phyloP scores from a whole-genome alignment of 2,888 invertebrate species.

The Limnephilus lunatus region DNA sequence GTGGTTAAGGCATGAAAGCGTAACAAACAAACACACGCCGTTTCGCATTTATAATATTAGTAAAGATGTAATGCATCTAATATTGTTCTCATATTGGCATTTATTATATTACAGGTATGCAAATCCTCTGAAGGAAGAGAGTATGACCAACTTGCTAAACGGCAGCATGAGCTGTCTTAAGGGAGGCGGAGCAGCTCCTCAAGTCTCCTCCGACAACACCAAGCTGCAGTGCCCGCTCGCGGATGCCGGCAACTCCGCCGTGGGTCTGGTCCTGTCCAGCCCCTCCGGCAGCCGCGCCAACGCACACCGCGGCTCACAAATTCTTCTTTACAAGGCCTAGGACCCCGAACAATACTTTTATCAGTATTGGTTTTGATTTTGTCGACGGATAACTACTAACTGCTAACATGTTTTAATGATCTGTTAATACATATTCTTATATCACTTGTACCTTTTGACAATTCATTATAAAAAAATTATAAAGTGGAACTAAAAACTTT shows the following conservation, averaged over 20 bases:
- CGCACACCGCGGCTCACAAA: slow-evolving; percentile 78
- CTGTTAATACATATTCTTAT: background rate
- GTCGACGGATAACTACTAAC: background rate
- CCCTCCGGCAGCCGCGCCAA: slow-evolving; percentile 67
- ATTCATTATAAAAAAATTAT: background rate
- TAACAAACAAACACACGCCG: no score
- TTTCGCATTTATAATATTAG: no score
- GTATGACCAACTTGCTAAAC: slow-evolving; percentile 74
- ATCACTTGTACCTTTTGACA: background rate
- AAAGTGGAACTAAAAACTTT: background rate
- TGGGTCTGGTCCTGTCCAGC: slow-evolving; percentile 66
- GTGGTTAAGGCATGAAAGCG: no score
- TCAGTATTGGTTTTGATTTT: slow-evolving; percentile 46
- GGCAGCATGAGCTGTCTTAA: slow-evolving; percentile 75
- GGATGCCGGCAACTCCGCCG: slow-evolving; percentile 64
- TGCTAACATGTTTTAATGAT: background rate
- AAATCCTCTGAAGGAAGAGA: slow-evolving; percentile 85
- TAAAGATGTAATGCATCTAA: background rate
- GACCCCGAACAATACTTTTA: slow-evolving; percentile 77
- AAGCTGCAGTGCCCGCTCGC: slow-evolving; percentile 64
- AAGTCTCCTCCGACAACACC: slow-evolving; percentile 71
- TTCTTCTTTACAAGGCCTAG: slow-evolving; percentile 89
- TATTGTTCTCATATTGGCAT: background rate
- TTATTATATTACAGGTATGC: slow-evolving; percentile 75
- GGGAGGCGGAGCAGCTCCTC: slow-evolving; percentile 71